Percentiles rank a stretch among this genome's conserved stretches.
phyloP scores from a whole-genome alignment of 1,140 invertebrate genomes.

The Probaryconus sp. region DNA sequence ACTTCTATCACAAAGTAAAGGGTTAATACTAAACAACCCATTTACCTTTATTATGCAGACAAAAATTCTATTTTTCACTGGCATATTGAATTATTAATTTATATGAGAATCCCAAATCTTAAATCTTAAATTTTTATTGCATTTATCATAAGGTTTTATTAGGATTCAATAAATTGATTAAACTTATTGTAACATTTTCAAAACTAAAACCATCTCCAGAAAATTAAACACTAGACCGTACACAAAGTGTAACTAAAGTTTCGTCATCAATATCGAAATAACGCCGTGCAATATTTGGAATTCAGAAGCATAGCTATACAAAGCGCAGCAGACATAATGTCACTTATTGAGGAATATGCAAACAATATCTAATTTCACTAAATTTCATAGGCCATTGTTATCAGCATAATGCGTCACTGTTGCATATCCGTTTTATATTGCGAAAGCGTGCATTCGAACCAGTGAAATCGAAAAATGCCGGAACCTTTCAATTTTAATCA shows the following conservation, averaged over 20 bases:
- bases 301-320: background rate
- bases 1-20: constrained; percentile 13
- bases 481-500: constrained; percentile 33
- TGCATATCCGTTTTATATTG: constrained; percentile 28
- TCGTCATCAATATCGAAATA: constrained; percentile 14
- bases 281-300: constrained; percentile 9
- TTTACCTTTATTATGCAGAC: constrained; percentile 1
- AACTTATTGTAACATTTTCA: no score
- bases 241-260: no score
- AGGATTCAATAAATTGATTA: no score
- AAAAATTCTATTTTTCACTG: no score
- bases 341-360: constrained; percentile 11
- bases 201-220: no score
- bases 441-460: constrained; percentile 1
- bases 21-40: background rate
- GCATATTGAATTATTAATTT: no score
- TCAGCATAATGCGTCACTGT: constrained; percentile 21
- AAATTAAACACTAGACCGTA: no score
- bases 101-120: no score
- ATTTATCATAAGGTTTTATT: no score
- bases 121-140: no score
- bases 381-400: constrained; percentile 8
- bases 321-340: background rate
- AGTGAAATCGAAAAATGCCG: constrained; percentile 19
- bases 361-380: constrained; percentile 28